Conservation (phyloP, 2,797 vertebrate genomes). For the Poecilia velifera region DNA sequence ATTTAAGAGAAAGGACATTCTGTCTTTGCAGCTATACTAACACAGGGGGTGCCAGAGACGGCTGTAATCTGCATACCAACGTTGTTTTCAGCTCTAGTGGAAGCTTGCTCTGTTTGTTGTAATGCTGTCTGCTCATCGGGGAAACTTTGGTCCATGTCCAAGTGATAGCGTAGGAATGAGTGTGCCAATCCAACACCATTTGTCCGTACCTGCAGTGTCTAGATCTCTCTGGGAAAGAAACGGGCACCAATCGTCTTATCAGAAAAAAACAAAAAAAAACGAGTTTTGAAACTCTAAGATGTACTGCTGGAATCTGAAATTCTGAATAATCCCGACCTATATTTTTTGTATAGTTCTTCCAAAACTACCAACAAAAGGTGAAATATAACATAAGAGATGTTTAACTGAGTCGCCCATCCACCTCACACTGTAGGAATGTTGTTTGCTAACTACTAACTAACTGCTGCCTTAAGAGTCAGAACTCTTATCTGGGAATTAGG, state of each 20-base stretch:
- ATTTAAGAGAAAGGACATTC: constrained; percentile 2
- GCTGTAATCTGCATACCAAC: constrained; percentile 2
- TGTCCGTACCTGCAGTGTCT: neutral
- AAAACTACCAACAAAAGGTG: neutral
- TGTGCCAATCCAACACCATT: neutral
- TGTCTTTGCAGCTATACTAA: neutral
- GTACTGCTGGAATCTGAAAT: neutral
- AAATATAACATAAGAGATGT: too few species aligned
- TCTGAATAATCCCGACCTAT: neutral
- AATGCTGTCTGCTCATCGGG: constrained; percentile 2
- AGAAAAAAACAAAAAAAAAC: neutral
- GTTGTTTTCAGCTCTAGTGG: neutral
- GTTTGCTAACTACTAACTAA: too few species aligned
- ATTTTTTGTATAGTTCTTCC: neutral
- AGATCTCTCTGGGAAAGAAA: neutral
- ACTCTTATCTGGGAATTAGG: too few species aligned
- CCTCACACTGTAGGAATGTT: too few species aligned
- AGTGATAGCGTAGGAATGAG: neutral
- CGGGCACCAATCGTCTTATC: neutral
- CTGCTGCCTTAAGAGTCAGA: too few species aligned
- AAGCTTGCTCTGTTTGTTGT: neutral
- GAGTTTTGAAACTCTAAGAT: neutral
- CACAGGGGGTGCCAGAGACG: neutral
- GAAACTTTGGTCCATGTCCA: neutral
- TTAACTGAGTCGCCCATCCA: too few species aligned